These are phyloP conservation scores for Andrena haemorrhoa DNA, from an alignment of 2,888 invertebrate genomes.

Conservation along the genomic window DNA sequence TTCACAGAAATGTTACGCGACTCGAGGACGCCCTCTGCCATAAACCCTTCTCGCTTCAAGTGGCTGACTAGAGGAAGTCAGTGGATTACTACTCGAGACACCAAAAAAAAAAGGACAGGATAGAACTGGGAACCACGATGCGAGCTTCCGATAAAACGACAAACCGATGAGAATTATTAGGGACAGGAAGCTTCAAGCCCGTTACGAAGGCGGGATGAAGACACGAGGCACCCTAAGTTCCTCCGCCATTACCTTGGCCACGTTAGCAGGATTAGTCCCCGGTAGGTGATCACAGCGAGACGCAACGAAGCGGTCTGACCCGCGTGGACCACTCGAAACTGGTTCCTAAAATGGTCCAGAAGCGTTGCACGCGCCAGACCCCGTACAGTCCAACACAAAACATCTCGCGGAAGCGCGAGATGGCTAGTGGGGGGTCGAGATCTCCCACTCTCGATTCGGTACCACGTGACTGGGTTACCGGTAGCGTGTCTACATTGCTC, in stretches of 20 bases:
- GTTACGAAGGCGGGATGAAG: slow-evolving; percentile 52
- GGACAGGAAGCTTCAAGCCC: background rate
- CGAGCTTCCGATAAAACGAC: background rate
- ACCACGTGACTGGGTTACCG: slow-evolving; percentile 54
- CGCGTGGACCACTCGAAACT: slow-evolving; percentile 62
- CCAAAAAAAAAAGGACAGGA: background rate
- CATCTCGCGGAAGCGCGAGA: slow-evolving; percentile 36
- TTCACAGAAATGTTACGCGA: slow-evolving; percentile 22
- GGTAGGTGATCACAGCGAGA: slow-evolving; percentile 64
- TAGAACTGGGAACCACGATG: too few relatives aligned
- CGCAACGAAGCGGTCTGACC: slow-evolving; percentile 34
- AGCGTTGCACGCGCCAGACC: slow-evolving; percentile 53
- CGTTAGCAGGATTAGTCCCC: slow-evolving; percentile 68
- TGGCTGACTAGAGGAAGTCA: background rate
- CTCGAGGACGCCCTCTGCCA: slow-evolving; percentile 2
- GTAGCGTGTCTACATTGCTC: slow-evolving; percentile 51
- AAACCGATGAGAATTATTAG: background rate
- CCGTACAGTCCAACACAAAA: slow-evolving; percentile 52
- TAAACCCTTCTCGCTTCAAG: background rate
- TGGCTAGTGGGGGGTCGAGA: background rate
- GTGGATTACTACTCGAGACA: background rate
- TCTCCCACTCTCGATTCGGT: background rate
- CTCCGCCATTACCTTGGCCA: slow-evolving; percentile 59
- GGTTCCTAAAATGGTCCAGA: slow-evolving; percentile 70
- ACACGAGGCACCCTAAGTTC: slow-evolving; percentile 43